Conservation (phyloP, 1,140 invertebrate genomes). For the Aphelenchoides besseyi region DNA sequence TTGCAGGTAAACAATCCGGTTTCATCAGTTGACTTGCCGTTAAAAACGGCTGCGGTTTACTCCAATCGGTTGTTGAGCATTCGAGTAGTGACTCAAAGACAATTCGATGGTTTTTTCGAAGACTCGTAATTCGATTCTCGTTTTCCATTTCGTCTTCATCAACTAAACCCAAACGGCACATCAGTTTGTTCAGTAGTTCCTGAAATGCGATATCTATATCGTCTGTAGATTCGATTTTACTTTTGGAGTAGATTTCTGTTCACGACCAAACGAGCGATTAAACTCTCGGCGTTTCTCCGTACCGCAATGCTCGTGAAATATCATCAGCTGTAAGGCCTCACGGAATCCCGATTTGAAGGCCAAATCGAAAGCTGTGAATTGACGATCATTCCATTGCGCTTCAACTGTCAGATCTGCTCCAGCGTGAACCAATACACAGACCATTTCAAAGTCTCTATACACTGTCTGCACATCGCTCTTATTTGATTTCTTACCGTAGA, state of each 20-base stretch:
- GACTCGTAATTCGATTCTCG: background rate
- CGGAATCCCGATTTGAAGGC: constrained; percentile 5
- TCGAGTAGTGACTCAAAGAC: background rate
- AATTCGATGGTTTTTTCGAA: background rate
- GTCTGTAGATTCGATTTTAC: background rate
- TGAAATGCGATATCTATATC: background rate
- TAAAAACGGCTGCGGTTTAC: constrained; percentile 12
- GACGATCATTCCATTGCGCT: background rate
- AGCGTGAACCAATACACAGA: constrained; percentile 11
- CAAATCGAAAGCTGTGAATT: background rate
- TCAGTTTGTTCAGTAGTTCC: background rate
- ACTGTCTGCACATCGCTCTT: too few relatives aligned
- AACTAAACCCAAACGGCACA: background rate
- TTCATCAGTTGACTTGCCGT: background rate
- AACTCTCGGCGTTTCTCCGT: background rate
- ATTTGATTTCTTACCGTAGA: constrained; percentile 8
- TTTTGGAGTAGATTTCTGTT: background rate
- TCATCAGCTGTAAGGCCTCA: background rate
- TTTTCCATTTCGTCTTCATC: too few relatives aligned
- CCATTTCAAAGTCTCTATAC: constrained; percentile 30
- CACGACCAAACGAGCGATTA: background rate
- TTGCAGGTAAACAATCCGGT: background rate
- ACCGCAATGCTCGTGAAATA: background rate
- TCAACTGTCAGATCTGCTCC: constrained; percentile 7
- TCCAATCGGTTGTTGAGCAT: background rate